phyloP scores from a whole-genome alignment of 64 coral and sea anemone genomes.

The Dendronephthya gigantea region DNA sequence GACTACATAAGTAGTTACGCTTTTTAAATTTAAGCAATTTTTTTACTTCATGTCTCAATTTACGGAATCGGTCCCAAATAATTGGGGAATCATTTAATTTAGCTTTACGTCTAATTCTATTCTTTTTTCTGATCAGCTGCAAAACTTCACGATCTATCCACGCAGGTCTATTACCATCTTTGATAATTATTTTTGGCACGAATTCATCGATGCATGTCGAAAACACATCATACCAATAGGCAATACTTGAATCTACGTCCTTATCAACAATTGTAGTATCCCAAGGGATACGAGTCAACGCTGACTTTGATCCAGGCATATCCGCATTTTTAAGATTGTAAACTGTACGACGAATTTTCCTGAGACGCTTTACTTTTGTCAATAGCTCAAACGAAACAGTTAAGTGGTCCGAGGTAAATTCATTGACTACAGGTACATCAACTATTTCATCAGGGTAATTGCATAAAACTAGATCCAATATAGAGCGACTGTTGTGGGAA shows the following conservation, averaged over 20 bases:
- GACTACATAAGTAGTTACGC: slow-evolving; percentile 15
- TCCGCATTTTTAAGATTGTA: too few species aligned
- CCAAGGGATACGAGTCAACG: slow-evolving; percentile 24
- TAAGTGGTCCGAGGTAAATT: too few species aligned
- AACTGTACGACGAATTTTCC: too few species aligned
- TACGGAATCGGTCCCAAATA: slow-evolving; percentile 10
- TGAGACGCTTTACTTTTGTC: too few species aligned
- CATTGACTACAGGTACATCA: too few species aligned
- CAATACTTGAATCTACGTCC: slow-evolving; percentile 5
- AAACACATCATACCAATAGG: slow-evolving; percentile 32
- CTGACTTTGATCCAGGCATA: background rate
- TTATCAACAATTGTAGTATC: slow-evolving; percentile 22
- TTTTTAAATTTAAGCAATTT: slow-evolving; percentile 33
- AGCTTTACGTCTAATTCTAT: slow-evolving; percentile 8
- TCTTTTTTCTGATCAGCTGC: slow-evolving; percentile 32
- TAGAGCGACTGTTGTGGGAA: background rate
- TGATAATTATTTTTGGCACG: slow-evolving; percentile 33
- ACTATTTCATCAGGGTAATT: background rate
- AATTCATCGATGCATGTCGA: slow-evolving; percentile 37
- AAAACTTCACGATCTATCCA: slow-evolving; percentile 36
- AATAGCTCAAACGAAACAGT: too few species aligned
- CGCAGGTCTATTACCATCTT: slow-evolving; percentile 32
- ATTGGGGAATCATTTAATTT: slow-evolving; percentile 1
- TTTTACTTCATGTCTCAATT: slow-evolving; percentile 6
- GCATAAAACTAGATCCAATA: background rate